A percentile compares a stretch with the other conserved stretches of the same genome.
phyloP scores from a whole-genome alignment of 2,113 vertebrate genomes.

The Psettodes erumei region DNA sequence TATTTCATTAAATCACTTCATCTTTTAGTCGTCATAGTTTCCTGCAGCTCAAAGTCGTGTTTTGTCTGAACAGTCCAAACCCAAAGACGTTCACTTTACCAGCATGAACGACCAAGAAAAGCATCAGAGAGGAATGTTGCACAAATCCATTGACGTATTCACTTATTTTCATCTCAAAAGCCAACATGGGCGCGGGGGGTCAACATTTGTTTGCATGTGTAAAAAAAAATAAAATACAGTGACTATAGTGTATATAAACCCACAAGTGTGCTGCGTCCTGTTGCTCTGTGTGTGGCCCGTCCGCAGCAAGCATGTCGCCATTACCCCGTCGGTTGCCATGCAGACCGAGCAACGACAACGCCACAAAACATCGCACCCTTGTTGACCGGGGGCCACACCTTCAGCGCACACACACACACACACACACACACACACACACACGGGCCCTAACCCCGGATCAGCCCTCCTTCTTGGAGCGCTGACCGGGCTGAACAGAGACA shows the following conservation, averaged over 20 bases:
- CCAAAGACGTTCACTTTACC: too few species aligned
- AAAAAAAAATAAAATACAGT: too few species aligned
- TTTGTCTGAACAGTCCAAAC: too few species aligned
- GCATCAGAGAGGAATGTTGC: too few species aligned
- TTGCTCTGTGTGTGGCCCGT: neutral
- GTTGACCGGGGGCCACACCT: conserved; percentile 31
- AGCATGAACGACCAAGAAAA: too few species aligned
- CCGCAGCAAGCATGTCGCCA: conserved; percentile 6
- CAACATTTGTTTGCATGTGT: too few species aligned
- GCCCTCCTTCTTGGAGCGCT: neutral
- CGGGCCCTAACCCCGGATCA: neutral
- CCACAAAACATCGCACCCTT: conserved; percentile 11
- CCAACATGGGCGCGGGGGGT: too few species aligned
- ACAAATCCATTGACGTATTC: too few species aligned
- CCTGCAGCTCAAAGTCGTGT: too few species aligned
- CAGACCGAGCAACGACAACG: neutral
- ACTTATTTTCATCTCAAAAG: too few species aligned
- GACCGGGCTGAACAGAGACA: conserved; percentile 12
- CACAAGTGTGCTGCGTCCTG: neutral
- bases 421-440: neutral
- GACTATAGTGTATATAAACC: neutral
- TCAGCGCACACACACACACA: conserved; percentile 32
- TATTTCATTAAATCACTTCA: too few species aligned
- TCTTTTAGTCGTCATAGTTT: too few species aligned
- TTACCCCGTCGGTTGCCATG: neutral